Conservation (phyloP, 2,888 invertebrate species). For the Acanthosoma haemorrhoidale region DNA sequence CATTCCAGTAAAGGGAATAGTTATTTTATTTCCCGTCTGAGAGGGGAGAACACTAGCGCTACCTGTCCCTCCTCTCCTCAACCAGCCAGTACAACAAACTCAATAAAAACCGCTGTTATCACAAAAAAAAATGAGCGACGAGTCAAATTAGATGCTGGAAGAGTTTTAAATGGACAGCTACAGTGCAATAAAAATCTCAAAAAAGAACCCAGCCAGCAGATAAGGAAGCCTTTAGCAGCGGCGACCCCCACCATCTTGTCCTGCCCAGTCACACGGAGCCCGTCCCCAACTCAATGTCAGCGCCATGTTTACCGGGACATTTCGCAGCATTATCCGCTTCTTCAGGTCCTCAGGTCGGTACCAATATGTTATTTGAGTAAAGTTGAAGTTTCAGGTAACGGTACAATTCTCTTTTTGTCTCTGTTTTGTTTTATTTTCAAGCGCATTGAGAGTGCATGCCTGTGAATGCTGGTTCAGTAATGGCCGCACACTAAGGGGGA, state of each 20-base stretch:
- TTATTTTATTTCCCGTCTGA: no score
- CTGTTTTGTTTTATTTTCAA: conserved; percentile 3
- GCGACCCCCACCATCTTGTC: background rate
- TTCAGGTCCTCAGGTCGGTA: background rate
- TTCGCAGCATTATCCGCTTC: background rate
- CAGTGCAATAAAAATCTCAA: background rate
- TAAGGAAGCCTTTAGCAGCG: no score
- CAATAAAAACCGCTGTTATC: no score
- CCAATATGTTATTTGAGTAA: background rate
- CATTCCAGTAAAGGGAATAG: no score
- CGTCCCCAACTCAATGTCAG: background rate
- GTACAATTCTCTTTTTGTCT: background rate
- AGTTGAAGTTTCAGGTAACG: background rate
- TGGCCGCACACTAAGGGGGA: background rate
- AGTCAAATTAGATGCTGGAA: no score
- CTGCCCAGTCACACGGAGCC: background rate
- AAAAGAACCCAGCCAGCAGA: no score
- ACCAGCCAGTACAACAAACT: no score
- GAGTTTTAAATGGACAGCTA: no score
- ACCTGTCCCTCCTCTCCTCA: no score
- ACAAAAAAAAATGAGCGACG: no score
- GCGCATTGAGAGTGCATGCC: conserved; percentile 4
- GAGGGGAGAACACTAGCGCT: no score
- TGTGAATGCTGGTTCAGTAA: conserved; percentile 1
- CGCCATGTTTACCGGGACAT: conserved; percentile 1